Percentiles rank a stretch among this genome's conserved stretches.
These are phyloP conservation scores for Plodia interpunctella DNA, from an alignment of 1,140 invertebrate species.

Conservation along the genomic window DNA sequence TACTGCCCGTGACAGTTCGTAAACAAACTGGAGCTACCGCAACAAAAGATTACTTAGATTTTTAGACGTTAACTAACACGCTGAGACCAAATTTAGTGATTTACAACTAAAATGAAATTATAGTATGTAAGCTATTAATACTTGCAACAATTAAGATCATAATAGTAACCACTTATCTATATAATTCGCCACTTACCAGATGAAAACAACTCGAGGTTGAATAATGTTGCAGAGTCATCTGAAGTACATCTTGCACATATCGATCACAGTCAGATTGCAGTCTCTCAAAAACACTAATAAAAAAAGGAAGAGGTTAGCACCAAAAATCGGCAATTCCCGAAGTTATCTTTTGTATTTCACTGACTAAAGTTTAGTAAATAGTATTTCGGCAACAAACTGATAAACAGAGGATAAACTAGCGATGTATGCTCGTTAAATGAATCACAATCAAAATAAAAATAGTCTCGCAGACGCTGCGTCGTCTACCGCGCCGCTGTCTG, in stretches of 20 bases:
- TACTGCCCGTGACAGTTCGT: constrained; percentile 76
- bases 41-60: constrained; percentile 56
- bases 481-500: constrained; percentile 70
- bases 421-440: constrained; percentile 50
- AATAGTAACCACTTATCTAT: not conserved
- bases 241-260: constrained; percentile 74
- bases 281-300: constrained; percentile 71
- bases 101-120: not conserved
- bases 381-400: constrained; percentile 36
- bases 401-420: constrained; percentile 34
- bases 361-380: constrained; percentile 37
- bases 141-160: not conserved
- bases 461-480: constrained; percentile 68
- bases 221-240: constrained; percentile 66
- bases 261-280: constrained; percentile 70
- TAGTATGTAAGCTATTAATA: not conserved
- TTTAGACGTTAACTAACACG: constrained; percentile 28
- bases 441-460: constrained; percentile 75
- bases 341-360: constrained; percentile 50
- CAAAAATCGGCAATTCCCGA: constrained; percentile 46
- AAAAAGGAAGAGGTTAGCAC: constrained; percentile 69
- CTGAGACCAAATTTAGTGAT: constrained; percentile 15
- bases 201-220: constrained; percentile 39
- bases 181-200: constrained; percentile 53
- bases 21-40: constrained; percentile 76